A percentile compares a stretch with the other conserved stretches of the same genome.
These are phyloP conservation scores for Tenthredo mesomela DNA, from an alignment of 2,888 invertebrate species.

Conservation along the genomic window DNA sequence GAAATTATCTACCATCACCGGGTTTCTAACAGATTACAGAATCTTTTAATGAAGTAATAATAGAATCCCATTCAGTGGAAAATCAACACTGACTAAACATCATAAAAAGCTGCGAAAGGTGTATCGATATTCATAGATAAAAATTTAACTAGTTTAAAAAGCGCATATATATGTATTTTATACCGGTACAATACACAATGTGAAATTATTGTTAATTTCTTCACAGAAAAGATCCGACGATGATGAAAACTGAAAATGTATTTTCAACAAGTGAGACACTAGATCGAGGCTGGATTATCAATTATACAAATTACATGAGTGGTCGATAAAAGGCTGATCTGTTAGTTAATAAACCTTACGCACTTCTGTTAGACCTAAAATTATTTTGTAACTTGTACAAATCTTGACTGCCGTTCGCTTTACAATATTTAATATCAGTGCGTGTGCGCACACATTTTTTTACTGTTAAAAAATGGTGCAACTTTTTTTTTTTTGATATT, in stretches of 20 bases:
- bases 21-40: neutral
- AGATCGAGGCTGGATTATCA: neutral
- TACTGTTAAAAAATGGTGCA: neutral
- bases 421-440: neutral
- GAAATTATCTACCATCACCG: neutral
- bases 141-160: neutral
- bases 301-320: neutral
- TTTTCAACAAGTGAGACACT: constrained; percentile 40
- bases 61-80: neutral
- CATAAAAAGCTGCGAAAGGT: neutral
- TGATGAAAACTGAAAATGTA: constrained; percentile 1
- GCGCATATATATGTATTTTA: neutral
- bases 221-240: neutral
- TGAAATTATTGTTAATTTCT: constrained; percentile 1
- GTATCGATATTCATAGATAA: neutral
- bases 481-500: constrained; percentile 1
- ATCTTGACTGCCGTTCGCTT: neutral
- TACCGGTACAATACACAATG: neutral
- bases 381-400: neutral
- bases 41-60: neutral
- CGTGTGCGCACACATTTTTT: neutral
- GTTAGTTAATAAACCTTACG: neutral
- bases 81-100: neutral
- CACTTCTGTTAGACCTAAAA: neutral
- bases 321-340: constrained; percentile 32